A percentile compares a stretch with the other conserved stretches of the same genome.
phyloP scores from a whole-genome alignment of 35 echinoderm and acorn worm genomes.

The Amphiura filiformis region DNA sequence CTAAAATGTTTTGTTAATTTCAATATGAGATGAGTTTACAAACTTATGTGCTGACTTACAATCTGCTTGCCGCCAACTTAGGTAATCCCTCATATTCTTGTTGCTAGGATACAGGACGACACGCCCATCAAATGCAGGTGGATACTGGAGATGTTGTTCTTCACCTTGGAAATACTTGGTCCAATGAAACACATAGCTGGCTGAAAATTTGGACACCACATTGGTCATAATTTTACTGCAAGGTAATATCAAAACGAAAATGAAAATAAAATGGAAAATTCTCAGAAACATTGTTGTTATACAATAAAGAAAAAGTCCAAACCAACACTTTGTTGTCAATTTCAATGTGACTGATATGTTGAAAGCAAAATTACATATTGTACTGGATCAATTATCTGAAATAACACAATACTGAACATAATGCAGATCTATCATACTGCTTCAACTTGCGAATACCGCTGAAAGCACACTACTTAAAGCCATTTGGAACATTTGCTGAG shows the following conservation, averaged over 20 bases:
- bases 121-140: conserved; percentile 92
- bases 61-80: conserved; percentile 97
- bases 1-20: no score
- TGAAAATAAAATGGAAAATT: not conserved
- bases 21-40: no score
- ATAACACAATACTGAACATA: no score
- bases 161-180: conserved; percentile 52
- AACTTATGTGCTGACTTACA: no score
- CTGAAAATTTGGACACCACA: conserved; percentile 81
- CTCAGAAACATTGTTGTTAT: not conserved
- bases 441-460: no score
- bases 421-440: no score
- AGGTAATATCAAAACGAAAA: conserved; percentile 8
- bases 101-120: conserved; percentile 84
- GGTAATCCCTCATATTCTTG: conserved; percentile 87
- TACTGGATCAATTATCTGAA: no score
- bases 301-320: not conserved
- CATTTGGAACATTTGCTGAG: no score
- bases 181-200: conserved; percentile 86
- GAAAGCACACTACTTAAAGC: no score
- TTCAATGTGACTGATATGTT: no score
- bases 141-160: conserved; percentile 64
- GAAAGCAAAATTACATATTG: no score
- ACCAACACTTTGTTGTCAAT: not conserved
- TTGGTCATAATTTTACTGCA: conserved; percentile 88